Conservation (phyloP, 2,797 vertebrate genomes). For the Propithecus perrieri region DNA sequence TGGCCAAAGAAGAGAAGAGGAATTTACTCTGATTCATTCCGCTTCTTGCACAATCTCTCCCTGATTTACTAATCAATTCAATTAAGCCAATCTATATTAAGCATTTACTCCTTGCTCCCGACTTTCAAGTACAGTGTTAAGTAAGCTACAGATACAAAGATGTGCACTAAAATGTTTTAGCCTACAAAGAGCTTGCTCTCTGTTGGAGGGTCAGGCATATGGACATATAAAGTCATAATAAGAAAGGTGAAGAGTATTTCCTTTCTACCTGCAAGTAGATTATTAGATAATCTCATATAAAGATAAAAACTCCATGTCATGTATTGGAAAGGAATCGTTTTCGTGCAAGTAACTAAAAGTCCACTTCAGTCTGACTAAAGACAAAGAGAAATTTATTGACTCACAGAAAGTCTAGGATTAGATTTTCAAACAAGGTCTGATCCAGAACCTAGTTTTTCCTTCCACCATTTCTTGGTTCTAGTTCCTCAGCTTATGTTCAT, state of each 20-base stretch:
- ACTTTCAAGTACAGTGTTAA: not conserved
- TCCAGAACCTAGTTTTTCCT: not conserved
- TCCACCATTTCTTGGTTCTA: not conserved
- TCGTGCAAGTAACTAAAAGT: not conserved
- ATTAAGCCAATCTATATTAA: not conserved
- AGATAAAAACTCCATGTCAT: not conserved
- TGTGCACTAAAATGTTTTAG: not conserved
- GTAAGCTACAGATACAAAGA: not conserved
- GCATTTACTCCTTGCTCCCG: not conserved
- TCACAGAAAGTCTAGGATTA: not conserved
- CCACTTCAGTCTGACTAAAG: not conserved
- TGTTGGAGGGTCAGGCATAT: not conserved
- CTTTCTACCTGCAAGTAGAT: not conserved
- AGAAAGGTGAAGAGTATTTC: not conserved
- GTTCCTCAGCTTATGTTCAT: not conserved
- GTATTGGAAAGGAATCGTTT: not conserved
- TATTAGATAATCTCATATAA: not conserved
- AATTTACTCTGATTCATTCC: conserved; percentile 27
- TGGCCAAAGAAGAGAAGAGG: conserved; percentile 15
- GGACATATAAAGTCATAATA: not conserved
- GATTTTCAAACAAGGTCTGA: not conserved
- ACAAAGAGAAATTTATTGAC: not conserved
- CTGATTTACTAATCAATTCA: not conserved
- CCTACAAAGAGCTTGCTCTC: not conserved
- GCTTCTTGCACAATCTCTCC: conserved; percentile 16